Conservation (phyloP, 2,888 invertebrate species). For the Drosophila vallismaia region DNA sequence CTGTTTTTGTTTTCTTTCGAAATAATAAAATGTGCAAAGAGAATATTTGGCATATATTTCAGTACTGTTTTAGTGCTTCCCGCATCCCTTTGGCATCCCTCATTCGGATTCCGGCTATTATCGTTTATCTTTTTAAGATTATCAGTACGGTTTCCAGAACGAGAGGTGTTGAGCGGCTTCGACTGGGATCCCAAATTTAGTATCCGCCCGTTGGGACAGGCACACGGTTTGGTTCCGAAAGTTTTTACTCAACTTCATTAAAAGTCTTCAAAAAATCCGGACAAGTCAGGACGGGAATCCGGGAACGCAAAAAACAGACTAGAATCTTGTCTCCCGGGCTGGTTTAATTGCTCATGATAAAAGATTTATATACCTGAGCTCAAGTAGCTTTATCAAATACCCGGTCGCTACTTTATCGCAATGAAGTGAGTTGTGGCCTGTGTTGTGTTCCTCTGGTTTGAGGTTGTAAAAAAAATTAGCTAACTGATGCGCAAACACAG, state of each 20-base stretch:
- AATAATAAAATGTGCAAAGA: conserved; percentile 15
- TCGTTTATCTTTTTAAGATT: conserved; percentile 48
- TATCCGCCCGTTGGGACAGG: conserved; percentile 49
- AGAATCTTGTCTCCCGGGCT: conserved; percentile 15
- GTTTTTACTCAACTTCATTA: background rate
- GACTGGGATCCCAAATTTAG: conserved; percentile 55
- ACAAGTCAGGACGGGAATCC: background rate
- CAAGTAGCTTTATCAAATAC: conserved; percentile 56
- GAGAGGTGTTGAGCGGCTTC: conserved; percentile 46
- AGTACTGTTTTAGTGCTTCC: conserved; percentile 2
- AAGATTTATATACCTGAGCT: conserved; percentile 57
- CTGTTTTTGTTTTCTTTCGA: background rate
- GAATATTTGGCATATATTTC: conserved; percentile 11
- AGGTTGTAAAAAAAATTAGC: conserved; percentile 36
- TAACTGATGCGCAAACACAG: conserved; percentile 45
- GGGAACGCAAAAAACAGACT: conserved; percentile 14
- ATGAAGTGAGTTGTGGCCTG: conserved; percentile 63
- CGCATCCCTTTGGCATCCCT: background rate
- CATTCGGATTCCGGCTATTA: conserved; percentile 23
- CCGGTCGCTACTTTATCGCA: conserved; percentile 42
- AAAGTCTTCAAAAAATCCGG: conserved; percentile 5
- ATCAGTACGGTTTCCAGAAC: conserved; percentile 28
- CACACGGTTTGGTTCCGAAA: conserved; percentile 43
- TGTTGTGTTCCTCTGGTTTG: conserved; percentile 15
- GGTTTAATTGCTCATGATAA: conserved; percentile 62